Conservation (phyloP, 1,140 invertebrate species). For the Delia radicum region DNA sequence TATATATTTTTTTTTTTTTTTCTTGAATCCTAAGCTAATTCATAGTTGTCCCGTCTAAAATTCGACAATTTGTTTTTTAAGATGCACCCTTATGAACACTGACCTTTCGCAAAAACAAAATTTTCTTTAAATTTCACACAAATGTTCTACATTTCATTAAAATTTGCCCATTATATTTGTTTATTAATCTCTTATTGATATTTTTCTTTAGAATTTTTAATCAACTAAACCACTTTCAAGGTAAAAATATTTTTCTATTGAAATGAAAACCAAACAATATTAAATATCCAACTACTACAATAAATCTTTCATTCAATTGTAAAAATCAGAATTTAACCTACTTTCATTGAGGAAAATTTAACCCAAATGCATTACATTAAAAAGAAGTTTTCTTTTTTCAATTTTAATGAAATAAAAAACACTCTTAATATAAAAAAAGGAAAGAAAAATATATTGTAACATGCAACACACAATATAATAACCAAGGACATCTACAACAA, state of each 20-base stretch:
- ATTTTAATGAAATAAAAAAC: background rate
- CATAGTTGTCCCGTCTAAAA: too few relatives aligned
- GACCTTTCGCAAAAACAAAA: too few relatives aligned
- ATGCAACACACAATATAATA: constrained; percentile 10
- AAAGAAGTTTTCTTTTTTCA: background rate
- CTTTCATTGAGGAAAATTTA: constrained; percentile 9
- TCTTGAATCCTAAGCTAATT: too few relatives aligned
- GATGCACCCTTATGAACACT: too few relatives aligned
- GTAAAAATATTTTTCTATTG: background rate
- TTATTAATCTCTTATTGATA: too few relatives aligned
- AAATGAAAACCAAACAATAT: background rate
- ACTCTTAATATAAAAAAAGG: background rate
- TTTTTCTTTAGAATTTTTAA: background rate
- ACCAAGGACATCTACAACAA: constrained; percentile 2
- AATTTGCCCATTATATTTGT: too few relatives aligned
- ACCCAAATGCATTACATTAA: constrained; percentile 19
- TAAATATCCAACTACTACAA: background rate
- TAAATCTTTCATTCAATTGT: constrained; percentile 16
- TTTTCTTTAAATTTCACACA: too few relatives aligned
- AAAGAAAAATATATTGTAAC: constrained; percentile 2
- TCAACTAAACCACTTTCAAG: background rate
- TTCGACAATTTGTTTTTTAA: too few relatives aligned
- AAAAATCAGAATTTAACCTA: constrained; percentile 21
- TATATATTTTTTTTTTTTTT: too few relatives aligned
- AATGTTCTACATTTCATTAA: too few relatives aligned